Base-by-base conservation (phyloP, 2,888 invertebrate genomes). In the Noctua comes region DNA sequence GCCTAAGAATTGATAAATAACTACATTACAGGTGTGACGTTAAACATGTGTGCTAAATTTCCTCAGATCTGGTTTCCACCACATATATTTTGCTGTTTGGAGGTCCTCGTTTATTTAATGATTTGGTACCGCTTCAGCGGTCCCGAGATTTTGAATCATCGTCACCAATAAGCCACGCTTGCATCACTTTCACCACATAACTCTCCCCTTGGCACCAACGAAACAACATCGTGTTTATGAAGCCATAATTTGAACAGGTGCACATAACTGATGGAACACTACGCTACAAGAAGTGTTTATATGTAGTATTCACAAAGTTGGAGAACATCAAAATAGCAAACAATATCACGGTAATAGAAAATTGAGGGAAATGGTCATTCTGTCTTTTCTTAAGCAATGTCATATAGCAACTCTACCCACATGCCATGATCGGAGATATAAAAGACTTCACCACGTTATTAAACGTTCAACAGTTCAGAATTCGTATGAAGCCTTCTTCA, bases 21-120 rank as follows among this genome's bases (percentile, higher is more conserved):
- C 65, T 64, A 31, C 24, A 68, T 51, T 64, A 83, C 54, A 77
- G 57, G 76, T 85, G 72, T 83, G 82, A 72, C 81, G 71, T 69
- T 72, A 31, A 16, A 54, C 21, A 48, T 46, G 10, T 59, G n/a
- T 40, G 36, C 57, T 57, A 24, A 70, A 77, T 77, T 68, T 69
- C 16, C 24, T 43, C 24, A 18, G 16, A 46, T 27, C 11, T 3
- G 24, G 7, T 16, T n/a, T 31, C 54, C 18, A 27, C 27, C 40
- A 59, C 21, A 46, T 62, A 13, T 24, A 27, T 51, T 51, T 51
- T 16, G 46, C 27, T 24, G 31, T 46, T 24, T 68, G 10, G 18
- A 8, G 24, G 2, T 51, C 21, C 27, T 1, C 51, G 48, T n/a
- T 16, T 40, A 27, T 36, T 65, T 11, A 3, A 43, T 46, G 11